phyloP scores from a whole-genome alignment of 2,113 vertebrate genomes.

The Chaetodon trifascialis region DNA sequence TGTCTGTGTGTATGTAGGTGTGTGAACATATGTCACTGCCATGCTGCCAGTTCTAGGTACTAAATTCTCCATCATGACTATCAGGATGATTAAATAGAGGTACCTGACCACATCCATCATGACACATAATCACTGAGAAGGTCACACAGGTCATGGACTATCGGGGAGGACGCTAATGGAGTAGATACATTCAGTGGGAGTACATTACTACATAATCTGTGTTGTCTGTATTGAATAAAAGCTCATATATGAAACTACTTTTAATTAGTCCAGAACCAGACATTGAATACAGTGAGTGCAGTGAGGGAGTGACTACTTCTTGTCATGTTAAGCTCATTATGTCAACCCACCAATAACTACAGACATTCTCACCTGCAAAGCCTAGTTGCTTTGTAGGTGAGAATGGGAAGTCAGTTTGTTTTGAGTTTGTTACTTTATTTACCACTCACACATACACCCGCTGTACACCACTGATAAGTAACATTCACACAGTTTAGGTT shows the following conservation, averaged over 20 bases:
- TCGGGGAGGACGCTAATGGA: slow-evolving; percentile 60
- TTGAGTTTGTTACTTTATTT: too few species aligned
- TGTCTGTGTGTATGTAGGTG: slow-evolving; percentile 21
- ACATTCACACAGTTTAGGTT: too few species aligned
- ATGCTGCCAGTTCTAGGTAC: slow-evolving; percentile 59
- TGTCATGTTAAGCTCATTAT: background rate
- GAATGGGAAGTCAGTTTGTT: too few species aligned
- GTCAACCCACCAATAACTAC: background rate
- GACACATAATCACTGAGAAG: slow-evolving; percentile 77
- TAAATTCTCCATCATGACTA: slow-evolving; percentile 80
- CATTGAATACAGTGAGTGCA: background rate
- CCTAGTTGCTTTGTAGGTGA: too few species aligned
- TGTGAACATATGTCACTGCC: slow-evolving; percentile 78
- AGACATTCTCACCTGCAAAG: slow-evolving; percentile 5
- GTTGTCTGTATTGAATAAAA: slow-evolving; percentile 30
- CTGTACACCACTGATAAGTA: too few species aligned
- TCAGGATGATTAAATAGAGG: slow-evolving; percentile 79
- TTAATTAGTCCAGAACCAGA: slow-evolving; percentile 27
- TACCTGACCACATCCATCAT: slow-evolving; percentile 76
- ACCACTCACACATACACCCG: too few species aligned
- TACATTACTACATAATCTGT: slow-evolving; percentile 35
- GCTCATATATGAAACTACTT: slow-evolving; percentile 18
- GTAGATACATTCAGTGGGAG: slow-evolving; percentile 40
- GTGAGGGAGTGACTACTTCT: background rate
- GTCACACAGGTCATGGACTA: slow-evolving; percentile 64